A percentile compares a stretch with the other conserved stretches of the same genome.
Conservation (phyloP, 1,140 invertebrate species). For the Goniozus legneri region DNA sequence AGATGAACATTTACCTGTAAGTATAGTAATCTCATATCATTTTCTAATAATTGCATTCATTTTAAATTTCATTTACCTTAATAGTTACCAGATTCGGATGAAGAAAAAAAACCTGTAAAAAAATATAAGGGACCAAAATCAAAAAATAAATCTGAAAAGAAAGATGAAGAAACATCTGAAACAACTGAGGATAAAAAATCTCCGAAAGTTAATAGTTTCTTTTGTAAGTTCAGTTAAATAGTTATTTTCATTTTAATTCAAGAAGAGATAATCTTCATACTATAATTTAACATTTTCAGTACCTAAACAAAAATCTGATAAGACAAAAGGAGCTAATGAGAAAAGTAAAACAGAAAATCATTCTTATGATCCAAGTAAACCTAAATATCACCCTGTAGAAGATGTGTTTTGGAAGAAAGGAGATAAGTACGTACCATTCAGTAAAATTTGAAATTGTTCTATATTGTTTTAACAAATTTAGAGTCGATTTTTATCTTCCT, state of each 20-base stretch:
- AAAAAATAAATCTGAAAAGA: slow-evolving; percentile 11
- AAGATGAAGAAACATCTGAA: slow-evolving; percentile 6
- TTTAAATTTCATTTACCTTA: not conserved
- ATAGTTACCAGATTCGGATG: slow-evolving; percentile 20
- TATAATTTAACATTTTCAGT: slow-evolving; percentile 13
- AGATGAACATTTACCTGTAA: slow-evolving; percentile 36
- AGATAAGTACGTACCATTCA: slow-evolving; percentile 65
- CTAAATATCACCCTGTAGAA: slow-evolving; percentile 85
- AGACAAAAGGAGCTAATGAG: slow-evolving; percentile 6
- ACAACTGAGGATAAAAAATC: slow-evolving; percentile 5
- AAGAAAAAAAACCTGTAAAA: not conserved
- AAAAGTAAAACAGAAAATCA: slow-evolving; percentile 21
- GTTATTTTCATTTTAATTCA: not conserved
- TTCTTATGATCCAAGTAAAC: slow-evolving; percentile 73
- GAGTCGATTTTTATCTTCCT: not conserved
- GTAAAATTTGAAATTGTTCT: slow-evolving; percentile 14
- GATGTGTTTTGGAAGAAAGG: slow-evolving; percentile 82
- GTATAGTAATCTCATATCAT: slow-evolving; percentile 9
- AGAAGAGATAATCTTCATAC: not conserved
- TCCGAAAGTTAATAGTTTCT: slow-evolving; percentile 22
- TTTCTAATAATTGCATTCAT: not conserved
- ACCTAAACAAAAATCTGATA: slow-evolving; percentile 24
- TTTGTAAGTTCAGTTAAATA: slow-evolving; percentile 17
- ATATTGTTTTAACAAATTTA: slow-evolving; percentile 3
- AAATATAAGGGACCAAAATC: slow-evolving; percentile 5